These are phyloP conservation scores for Hermetia illucens DNA, from an alignment of 1,140 invertebrate genomes.

Conservation along the genomic window DNA sequence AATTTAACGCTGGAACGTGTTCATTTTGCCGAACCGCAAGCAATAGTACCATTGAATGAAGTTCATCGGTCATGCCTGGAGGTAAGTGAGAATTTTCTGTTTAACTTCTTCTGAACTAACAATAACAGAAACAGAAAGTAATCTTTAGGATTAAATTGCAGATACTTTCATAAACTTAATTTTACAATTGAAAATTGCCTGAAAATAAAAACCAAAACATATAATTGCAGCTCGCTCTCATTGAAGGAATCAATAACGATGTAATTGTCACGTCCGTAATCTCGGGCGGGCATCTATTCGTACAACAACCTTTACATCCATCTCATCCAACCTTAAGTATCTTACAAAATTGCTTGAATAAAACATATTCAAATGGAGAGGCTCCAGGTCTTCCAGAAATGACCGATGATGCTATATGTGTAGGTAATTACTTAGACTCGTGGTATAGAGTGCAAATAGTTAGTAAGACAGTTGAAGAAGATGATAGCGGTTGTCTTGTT, in stretches of 20 bases:
- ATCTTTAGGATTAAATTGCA: too few relatives aligned
- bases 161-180: conserved; percentile 14
- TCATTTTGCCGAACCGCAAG: conserved; percentile 39
- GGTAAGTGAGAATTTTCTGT: too few relatives aligned
- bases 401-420: conserved; percentile 73
- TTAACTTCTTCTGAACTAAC: too few relatives aligned
- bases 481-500: conserved; percentile 53
- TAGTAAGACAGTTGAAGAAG: conserved; percentile 47
- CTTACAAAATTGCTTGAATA: conserved; percentile 59
- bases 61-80: too few relatives aligned
- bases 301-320: conserved; percentile 88
- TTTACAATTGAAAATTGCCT: conserved; percentile 4
- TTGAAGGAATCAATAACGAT: conserved; percentile 87
- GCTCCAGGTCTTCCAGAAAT: conserved; percentile 49
- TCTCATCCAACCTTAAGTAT: conserved; percentile 65
- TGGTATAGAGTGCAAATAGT: conserved; percentile 86
- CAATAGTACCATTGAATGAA: conserved; percentile 19
- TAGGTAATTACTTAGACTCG: conserved; percentile 59
- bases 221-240: conserved; percentile 56
- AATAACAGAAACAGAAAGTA: conserved; percentile 14
- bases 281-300: conserved; percentile 73
- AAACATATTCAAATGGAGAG: conserved; percentile 45
- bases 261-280: conserved; percentile 74
- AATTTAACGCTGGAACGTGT: conserved; percentile 66
- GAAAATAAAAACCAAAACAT: not conserved